phyloP scores from a whole-genome alignment of 2,113 vertebrate genomes.

The Cinclus cinclus region DNA sequence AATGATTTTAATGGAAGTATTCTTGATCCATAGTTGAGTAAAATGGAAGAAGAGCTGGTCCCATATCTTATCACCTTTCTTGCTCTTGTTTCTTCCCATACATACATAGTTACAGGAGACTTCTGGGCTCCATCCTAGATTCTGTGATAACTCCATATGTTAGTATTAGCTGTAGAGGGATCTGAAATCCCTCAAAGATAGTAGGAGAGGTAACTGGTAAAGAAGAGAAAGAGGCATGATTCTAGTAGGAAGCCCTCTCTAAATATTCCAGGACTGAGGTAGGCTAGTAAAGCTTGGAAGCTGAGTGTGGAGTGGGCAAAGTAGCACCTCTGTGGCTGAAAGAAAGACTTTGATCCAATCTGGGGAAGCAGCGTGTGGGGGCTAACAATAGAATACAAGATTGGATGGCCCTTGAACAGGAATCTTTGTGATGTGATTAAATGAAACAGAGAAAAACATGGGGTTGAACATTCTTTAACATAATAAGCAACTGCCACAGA shows the following conservation, averaged over 20 bases:
- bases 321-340: neutral
- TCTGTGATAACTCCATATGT: neutral
- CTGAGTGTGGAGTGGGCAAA: neutral
- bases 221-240: neutral
- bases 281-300: neutral
- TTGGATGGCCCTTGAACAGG: neutral
- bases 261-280: neutral
- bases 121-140: neutral
- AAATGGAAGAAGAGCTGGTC: neutral
- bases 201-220: neutral
- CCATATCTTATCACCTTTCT: neutral
- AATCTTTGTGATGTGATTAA: neutral
- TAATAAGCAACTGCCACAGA: neutral
- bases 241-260: neutral
- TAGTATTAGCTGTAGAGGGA: neutral
- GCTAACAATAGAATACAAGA: neutral
- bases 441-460: neutral
- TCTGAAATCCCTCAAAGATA: neutral
- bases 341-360: neutral
- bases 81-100: neutral
- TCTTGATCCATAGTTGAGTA: neutral
- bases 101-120: neutral
- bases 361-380: neutral
- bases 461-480: neutral
- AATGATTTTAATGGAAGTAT: neutral